phyloP scores from a whole-genome alignment of 2,888 invertebrate species.

The Anaspis maculata region DNA sequence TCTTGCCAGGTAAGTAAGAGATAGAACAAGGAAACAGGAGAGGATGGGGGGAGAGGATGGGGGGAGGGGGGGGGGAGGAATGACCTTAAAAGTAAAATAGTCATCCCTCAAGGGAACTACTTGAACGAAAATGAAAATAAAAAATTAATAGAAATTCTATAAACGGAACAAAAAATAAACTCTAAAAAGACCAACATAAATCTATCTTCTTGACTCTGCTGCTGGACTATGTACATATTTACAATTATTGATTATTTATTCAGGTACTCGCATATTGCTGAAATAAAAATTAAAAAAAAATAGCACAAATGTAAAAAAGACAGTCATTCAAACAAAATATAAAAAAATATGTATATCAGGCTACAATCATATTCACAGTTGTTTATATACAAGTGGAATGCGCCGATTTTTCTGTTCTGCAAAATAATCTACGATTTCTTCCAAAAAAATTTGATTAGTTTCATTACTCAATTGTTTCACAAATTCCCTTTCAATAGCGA shows the following conservation, averaged over 20 bases:
- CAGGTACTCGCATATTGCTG: not conserved
- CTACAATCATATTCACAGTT: not conserved
- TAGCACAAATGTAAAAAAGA: not conserved
- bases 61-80: too few relatives aligned
- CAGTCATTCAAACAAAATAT: not conserved
- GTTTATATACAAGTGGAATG: not conserved
- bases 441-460: not conserved
- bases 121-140: not conserved
- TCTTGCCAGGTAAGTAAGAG: not conserved
- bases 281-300: not conserved
- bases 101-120: too few relatives aligned
- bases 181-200: too few relatives aligned
- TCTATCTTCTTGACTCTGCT: too few relatives aligned
- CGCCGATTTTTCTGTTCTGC: not conserved
- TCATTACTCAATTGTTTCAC: constrained; percentile 3
- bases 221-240: too few relatives aligned
- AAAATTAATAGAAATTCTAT: not conserved
- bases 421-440: not conserved
- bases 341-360: not conserved
- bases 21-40: not conserved
- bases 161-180: too few relatives aligned
- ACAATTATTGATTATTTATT: too few relatives aligned
- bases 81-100: too few relatives aligned
- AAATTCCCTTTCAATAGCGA: constrained; percentile 10
- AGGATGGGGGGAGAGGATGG: not conserved